These are phyloP conservation scores for Tetrapedia diversipes DNA, from an alignment of 2,888 invertebrate species.

Conservation along the genomic window DNA sequence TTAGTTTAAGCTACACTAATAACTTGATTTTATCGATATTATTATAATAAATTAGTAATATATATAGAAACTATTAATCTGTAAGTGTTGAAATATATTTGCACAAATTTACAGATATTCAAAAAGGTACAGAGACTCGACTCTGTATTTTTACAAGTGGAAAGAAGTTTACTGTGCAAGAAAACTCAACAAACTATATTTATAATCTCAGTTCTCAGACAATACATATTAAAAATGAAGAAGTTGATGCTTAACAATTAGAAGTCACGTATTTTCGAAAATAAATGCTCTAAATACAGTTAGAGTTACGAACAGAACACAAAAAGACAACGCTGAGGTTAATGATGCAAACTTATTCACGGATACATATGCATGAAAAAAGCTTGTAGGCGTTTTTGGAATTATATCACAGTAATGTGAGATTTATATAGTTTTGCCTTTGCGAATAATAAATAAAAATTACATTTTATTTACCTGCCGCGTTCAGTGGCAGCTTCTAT, in stretches of 20 bases:
- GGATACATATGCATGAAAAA: background rate
- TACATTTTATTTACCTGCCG: too few relatives aligned
- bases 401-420: constrained; percentile 64
- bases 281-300: constrained; percentile 64
- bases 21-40: too few relatives aligned
- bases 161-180: background rate
- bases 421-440: constrained; percentile 50
- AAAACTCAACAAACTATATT: constrained; percentile 7
- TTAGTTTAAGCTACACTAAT: too few relatives aligned
- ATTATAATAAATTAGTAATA: too few relatives aligned
- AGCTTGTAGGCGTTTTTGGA: constrained; percentile 5
- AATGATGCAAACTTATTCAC: background rate
- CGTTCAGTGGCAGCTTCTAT: too few relatives aligned
- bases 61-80: too few relatives aligned
- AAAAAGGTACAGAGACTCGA: background rate
- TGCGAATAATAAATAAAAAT: constrained; percentile 52
- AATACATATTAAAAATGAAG: constrained; percentile 79
- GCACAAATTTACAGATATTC: background rate
- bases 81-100: too few relatives aligned
- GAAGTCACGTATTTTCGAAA: background rate
- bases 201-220: constrained; percentile 49
- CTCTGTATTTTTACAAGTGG: background rate
- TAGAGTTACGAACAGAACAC: constrained; percentile 42
- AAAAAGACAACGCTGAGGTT: constrained; percentile 46
- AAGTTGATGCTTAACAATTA: constrained; percentile 29